Conservation (phyloP, 2,888 invertebrate species). For the Griposia aprilina region DNA sequence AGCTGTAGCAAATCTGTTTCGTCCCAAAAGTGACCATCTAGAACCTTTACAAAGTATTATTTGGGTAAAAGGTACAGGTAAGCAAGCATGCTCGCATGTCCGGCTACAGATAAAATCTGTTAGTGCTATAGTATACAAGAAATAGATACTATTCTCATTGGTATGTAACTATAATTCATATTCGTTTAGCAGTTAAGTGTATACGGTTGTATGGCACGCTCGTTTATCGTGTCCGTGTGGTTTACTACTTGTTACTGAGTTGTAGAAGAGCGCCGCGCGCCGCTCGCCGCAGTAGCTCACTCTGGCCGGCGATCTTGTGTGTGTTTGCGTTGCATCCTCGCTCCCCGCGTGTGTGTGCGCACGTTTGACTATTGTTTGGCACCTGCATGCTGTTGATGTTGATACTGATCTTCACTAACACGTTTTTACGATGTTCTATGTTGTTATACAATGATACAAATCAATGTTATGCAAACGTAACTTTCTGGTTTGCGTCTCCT, state of each 20-base stretch:
- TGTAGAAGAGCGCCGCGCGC: slow-evolving; percentile 77
- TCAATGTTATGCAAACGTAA: slow-evolving; percentile 65
- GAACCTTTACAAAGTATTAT: slow-evolving; percentile 12
- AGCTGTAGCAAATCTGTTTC: slow-evolving; percentile 32
- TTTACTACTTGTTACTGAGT: slow-evolving; percentile 82
- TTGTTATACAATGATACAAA: slow-evolving; percentile 28
- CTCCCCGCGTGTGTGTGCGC: slow-evolving; percentile 77
- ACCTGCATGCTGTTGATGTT: slow-evolving; percentile 75
- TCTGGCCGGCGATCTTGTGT: slow-evolving; percentile 90
- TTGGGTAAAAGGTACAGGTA: slow-evolving; percentile 50
- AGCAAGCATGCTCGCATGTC: slow-evolving; percentile 61
- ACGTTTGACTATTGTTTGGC: slow-evolving; percentile 83
- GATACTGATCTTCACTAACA: slow-evolving; percentile 66
- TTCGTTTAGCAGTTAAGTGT: slow-evolving; percentile 44
- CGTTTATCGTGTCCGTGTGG: slow-evolving; percentile 64
- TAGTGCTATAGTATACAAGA: slow-evolving; percentile 26
- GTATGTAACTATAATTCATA: slow-evolving; percentile 38
- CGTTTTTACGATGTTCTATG: slow-evolving; percentile 31
- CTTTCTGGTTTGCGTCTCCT: slow-evolving; percentile 73
- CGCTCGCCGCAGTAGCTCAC: slow-evolving; percentile 80
- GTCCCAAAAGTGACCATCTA: slow-evolving; percentile 20
- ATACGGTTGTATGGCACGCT: slow-evolving; percentile 62
- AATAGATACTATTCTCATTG: slow-evolving; percentile 29
- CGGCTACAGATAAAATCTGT: slow-evolving; percentile 11
- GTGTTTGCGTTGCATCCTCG: slow-evolving; percentile 85